Base-by-base conservation (phyloP, 2,797 vertebrate species). In the Propithecus perrieri region DNA sequence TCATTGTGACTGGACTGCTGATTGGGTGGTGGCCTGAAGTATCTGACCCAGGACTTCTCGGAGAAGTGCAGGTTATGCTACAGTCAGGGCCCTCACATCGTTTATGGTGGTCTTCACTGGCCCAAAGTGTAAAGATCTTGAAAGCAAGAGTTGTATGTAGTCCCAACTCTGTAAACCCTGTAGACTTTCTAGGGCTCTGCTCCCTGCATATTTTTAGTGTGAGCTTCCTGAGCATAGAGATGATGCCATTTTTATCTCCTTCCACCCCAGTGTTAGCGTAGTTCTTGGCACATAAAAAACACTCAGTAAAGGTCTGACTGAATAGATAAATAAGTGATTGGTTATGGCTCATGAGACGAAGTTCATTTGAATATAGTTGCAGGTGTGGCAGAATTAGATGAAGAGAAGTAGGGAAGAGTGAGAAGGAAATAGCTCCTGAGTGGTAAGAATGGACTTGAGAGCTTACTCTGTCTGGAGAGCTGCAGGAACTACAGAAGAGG, bases 311-410 rank as follows among this genome's bases (percentile, higher is more conserved):
- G 80, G 69, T 85, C 69, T 89, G 81, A 43, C 48, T 81, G 48
- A 81, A 53, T 28, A n/a, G 30, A 81, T 83, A 43, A n/a, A 20
- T 65, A 79, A 88, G 59, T 43, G 22, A 55, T 33, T 24, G 24
- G 72, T 85, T 85, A 43, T 75, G 76, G 92, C 69, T 95, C 35
- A 63, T 87, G 91, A 96, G 76, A 30, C 57, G 30, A 22, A 80
- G 28, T 43, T 57, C 33, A 28, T 71, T 87, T 83, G 63, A 80
- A 48, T 57, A 30, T 48, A 57, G 57, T 55, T 87, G 72, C 71
- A 76, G 38, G 38, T 87, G 33, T 35, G 67, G 90, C 69, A 71
- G 63, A 91, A 63, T n/a, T 92, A 61, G 24, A 24, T 28, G 33
- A 71, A 61, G 41, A 46, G 18, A 57, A 46, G 53, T 14, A 15